Evolutionary conservation across 2,797 vertebrate species (phyloP), one percentile per base, ranked within the genome.

Genomic region (Cirrhinus molitorella): DNA sequence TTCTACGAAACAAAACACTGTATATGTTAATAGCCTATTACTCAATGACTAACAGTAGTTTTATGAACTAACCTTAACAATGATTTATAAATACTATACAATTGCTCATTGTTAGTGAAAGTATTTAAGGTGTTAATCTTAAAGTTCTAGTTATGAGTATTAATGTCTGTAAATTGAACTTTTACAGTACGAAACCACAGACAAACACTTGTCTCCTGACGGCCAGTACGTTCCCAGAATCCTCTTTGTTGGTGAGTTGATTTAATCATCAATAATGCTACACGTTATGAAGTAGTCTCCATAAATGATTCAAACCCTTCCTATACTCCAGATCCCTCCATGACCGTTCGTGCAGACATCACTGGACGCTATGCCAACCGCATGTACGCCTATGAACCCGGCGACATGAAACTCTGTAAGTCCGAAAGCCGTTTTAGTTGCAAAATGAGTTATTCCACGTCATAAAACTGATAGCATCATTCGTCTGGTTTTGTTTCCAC

Each of bases 331-430:
- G 98, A 99, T 90, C 98, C 98, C 61, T 91, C 97, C 21, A 95
- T 99, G 95, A 99, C 98, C 0, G 97, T 99, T 47, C 96, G 98
- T 90, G 98, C 97, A 0, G 98, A 99, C 87, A 94, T 99, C 90
- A 95, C 94, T 0, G 97, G 98, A 9, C 97, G 94, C 91, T 99
- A 99, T 28, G 91, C 94, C 51, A 99, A 99, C 89, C 97, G 97
- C 65, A 93, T 98, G 91, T 99, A 99, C 0, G 95, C 98, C 14
- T 99, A 99, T 0, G 98, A 99, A 88, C 95, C 96, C 2, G 67
- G 57, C 6, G 98, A 99, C 90, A n/a, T 92, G 83, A 85, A 92
- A 28, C 40, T 96, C 73, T 63, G 98, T 99, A 94, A 97, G 98
- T 97, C 0, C 43, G 34, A 86, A n/a, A 53, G 17, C 6, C n/a